Evolutionary conservation across 2,888 invertebrate species (phyloP).

Genomic region (Zygaena filipendulae): DNA sequence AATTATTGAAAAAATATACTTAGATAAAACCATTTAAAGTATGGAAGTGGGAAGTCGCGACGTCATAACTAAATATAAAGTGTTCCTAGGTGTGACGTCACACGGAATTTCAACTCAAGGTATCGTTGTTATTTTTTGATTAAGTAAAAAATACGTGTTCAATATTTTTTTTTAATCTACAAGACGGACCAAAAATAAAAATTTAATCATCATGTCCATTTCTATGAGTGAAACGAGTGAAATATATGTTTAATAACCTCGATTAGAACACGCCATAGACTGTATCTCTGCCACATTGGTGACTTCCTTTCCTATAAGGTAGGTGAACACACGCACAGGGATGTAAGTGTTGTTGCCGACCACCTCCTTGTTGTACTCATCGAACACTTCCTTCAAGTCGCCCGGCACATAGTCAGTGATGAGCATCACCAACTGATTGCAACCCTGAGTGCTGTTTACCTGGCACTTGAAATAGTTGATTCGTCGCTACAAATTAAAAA

Average conservation of each 20-base stretch:
- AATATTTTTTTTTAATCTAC: no score
- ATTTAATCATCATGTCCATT: no score
- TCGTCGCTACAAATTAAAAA: slow-evolving; percentile 35
- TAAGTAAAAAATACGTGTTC: no score
- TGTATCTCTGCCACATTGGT: slow-evolving; percentile 89
- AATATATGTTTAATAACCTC: slow-evolving; percentile 80
- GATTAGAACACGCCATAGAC: slow-evolving; percentile 95
- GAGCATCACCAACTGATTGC: slow-evolving; percentile 97
- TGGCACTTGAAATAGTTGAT: slow-evolving; percentile 33
- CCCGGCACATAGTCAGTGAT: slow-evolving; percentile 95
- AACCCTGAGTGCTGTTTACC: slow-evolving; percentile 65
- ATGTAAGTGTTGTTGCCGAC: slow-evolving; percentile 72
- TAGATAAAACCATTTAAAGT: no score
- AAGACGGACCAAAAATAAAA: no score
- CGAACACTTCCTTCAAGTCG: slow-evolving; percentile 87
- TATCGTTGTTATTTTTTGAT: no score
- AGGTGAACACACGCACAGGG: slow-evolving; percentile 94
- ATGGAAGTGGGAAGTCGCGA: no score
- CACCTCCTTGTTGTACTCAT: slow-evolving; percentile 78
- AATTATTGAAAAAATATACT: no score
- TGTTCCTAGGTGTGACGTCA: no score
- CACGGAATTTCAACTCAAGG: no score
- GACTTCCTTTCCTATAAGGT: slow-evolving; percentile 93
- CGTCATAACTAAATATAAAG: no score
- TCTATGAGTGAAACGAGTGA: no score